Evolutionary conservation across 2,888 invertebrate genomes (phyloP), one percentile per base, ranked within the genome.

Genomic region (Ectemnius continuus): DNA sequence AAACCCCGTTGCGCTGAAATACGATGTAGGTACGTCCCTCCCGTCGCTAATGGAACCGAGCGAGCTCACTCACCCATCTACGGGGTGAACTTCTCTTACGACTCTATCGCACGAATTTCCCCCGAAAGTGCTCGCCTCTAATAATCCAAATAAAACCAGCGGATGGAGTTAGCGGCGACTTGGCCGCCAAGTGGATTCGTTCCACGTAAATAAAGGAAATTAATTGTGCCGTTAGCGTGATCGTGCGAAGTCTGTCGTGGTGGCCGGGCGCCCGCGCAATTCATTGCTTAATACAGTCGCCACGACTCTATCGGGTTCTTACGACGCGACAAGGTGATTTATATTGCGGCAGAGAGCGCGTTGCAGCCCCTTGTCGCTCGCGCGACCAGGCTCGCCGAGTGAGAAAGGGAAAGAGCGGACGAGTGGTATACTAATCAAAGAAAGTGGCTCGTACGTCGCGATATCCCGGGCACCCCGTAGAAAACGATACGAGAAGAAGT

Each of bases 1-100:
- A 85, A 84, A 83, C 84, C 82, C 84, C 82, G 78, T 73, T 73
- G 84, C 73, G 82, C 72, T 77, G 83, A 84, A 82, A 84, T 84
- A 85, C 81, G 82, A 70, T 70, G 75, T 81, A 59, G 76, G 72
- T 28, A 73, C 81, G 77, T 79, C 79, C 82, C 80, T 45, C 65
- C 57, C 69, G 74, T 59, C 83, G 71, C 28, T 79, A 77, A 76
- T 79, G 81, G 76, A 81, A 73, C 73, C 72, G 67, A 60, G 71
- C 63, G 47, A 70, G 65, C 60, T 60, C 56, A 46, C 45, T 16
- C 26, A 61, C 28, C 45, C 59, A 46, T 69, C 56, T 78, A 69
- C 61, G 71, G 74, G 74, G 74, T 81, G 81, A 67, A 20, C 36
- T 36, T 36, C 36, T 36, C 36, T 36, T 11, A 36, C 36, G 36